These are phyloP conservation scores for Melieria omissa DNA, from an alignment of 2,888 invertebrate genomes.

Conservation along the genomic window DNA sequence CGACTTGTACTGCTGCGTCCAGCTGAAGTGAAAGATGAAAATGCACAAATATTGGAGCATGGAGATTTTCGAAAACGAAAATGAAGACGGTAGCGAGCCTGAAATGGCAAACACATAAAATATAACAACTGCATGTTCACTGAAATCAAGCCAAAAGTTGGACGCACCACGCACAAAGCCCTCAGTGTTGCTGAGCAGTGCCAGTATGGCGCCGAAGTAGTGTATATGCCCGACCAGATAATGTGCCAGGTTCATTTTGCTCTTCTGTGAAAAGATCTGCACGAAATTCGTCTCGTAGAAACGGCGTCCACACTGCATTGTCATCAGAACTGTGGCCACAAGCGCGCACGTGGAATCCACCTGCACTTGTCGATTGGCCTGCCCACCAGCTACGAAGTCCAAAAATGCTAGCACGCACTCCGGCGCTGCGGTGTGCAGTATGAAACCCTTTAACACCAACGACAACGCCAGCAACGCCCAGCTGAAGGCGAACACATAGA, in stretches of 20 bases:
- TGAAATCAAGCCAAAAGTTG: background rate
- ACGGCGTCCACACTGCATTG: constrained; percentile 78
- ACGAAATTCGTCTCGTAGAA: constrained; percentile 84
- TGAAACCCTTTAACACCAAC: constrained; percentile 60
- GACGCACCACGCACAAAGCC: constrained; percentile 69
- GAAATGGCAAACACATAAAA: constrained; percentile 3
- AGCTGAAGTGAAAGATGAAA: constrained; percentile 76
- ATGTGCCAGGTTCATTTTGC: constrained; percentile 82
- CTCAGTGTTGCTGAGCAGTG: constrained; percentile 77
- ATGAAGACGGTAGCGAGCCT: constrained; percentile 52
- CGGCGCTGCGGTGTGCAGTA: constrained; percentile 67
- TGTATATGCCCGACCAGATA: constrained; percentile 82
- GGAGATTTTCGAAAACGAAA: constrained; percentile 53
- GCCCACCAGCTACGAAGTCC: constrained; percentile 66
- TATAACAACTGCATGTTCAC: background rate
- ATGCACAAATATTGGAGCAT: constrained; percentile 67
- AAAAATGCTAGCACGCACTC: constrained; percentile 62
- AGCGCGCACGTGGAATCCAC: constrained; percentile 68
- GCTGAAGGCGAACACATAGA: constrained; percentile 77
- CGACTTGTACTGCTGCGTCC: constrained; percentile 79
- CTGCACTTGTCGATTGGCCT: constrained; percentile 58
- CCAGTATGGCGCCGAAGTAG: constrained; percentile 77
- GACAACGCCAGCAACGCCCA: constrained; percentile 66
- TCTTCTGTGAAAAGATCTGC: constrained; percentile 81
- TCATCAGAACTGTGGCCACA: constrained; percentile 73